A percentile compares a stretch with the other conserved stretches of the same genome.
Conservation (phyloP, 1,140 invertebrate species). For the Drosophila pachea region DNA sequence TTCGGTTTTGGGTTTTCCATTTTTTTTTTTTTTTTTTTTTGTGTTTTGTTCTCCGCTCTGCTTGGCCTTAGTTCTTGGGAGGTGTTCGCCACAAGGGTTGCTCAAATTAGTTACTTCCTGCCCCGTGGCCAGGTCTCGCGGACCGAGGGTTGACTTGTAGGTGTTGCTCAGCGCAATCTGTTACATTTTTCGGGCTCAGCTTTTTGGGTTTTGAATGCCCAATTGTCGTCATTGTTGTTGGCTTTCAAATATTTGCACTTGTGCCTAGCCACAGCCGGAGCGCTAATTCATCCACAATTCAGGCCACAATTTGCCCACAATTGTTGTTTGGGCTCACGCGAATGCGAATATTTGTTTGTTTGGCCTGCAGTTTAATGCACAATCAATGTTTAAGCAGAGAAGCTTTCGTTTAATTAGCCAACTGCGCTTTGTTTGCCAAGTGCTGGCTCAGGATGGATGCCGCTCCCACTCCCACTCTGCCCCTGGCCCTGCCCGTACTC, state of each 20-base stretch:
- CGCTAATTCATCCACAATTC: slow-evolving; percentile 67
- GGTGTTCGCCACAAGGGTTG: slow-evolving; percentile 74
- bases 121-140: slow-evolving; percentile 2
- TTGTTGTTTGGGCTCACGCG: slow-evolving; percentile 44
- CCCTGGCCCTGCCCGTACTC: too few relatives aligned
- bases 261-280: slow-evolving; percentile 31
- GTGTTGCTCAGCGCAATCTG: slow-evolving; percentile 70
- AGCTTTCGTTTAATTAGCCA: slow-evolving; percentile 70
- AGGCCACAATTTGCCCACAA: slow-evolving; percentile 57
- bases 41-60: background rate
- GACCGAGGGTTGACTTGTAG: slow-evolving; percentile 62
- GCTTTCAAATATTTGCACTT: slow-evolving; percentile 72
- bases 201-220: slow-evolving; percentile 10
- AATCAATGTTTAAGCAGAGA: slow-evolving; percentile 65
- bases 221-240: slow-evolving; percentile 42
- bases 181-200: slow-evolving; percentile 61
- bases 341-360: slow-evolving; percentile 50
- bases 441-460: background rate
- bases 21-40: slow-evolving; percentile 46
- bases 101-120: slow-evolving; percentile 74
- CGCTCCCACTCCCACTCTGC: background rate
- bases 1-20: slow-evolving; percentile 55
- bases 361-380: slow-evolving; percentile 68
- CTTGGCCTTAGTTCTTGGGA: slow-evolving; percentile 17
- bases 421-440: slow-evolving; percentile 49